Evolutionary conservation across 2,113 vertebrate genomes (phyloP).

Genomic region (Ifrita kowaldi): DNA sequence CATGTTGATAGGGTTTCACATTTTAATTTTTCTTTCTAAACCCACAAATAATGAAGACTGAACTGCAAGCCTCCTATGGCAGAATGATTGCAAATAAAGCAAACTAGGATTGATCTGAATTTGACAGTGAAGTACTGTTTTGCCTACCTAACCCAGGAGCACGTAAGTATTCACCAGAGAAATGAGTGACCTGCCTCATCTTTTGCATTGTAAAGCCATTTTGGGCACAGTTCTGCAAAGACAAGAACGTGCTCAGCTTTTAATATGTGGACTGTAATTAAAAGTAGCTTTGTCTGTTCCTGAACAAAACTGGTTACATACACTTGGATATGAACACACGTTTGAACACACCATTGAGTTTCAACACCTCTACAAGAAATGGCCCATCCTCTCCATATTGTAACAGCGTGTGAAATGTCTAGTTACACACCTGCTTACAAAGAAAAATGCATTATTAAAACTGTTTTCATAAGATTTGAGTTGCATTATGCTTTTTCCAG

Average conservation of each 20-base stretch:
- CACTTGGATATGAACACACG: rapidly evolving
- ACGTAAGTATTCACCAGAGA: background rate
- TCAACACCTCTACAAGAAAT: background rate
- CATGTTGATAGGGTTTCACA: constrained; percentile 35
- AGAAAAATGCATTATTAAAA: background rate
- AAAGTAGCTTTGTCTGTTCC: background rate
- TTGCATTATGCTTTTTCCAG: background rate
- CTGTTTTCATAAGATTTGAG: background rate
- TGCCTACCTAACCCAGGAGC: background rate
- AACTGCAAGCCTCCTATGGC: background rate
- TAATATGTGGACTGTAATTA: background rate
- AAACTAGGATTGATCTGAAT: background rate
- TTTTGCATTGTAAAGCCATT: background rate
- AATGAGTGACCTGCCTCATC: background rate
- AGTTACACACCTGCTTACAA: background rate
- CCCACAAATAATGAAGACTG: background rate
- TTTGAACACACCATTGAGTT: background rate
- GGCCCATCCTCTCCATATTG: background rate
- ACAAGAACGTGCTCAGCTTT: background rate
- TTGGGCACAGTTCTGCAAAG: background rate
- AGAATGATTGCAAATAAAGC: background rate
- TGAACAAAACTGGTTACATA: background rate
- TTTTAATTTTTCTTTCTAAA: constrained; percentile 48
- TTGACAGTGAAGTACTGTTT: background rate
- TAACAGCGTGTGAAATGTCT: background rate